Evolutionary conservation across 64 coral and sea anemone species (phyloP).

Genomic region (Dendrophyllia cribrosa): DNA sequence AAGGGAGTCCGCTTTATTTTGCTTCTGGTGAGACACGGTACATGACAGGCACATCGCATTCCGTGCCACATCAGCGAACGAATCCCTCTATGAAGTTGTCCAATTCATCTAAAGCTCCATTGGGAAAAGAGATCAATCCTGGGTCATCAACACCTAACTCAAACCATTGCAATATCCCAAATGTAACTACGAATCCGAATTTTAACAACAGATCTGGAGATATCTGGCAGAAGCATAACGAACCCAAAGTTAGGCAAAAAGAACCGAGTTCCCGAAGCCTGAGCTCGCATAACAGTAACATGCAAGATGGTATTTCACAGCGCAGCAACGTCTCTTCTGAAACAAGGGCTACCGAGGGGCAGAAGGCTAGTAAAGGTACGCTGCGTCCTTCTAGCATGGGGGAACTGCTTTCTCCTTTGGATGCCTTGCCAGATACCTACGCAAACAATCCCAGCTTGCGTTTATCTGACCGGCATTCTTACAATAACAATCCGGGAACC

Average conservation of each 20-base stretch:
- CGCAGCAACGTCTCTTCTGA: constrained; percentile 8
- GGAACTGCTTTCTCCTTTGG: constrained; percentile 48
- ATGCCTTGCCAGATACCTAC: constrained; percentile 36
- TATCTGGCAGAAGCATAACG: constrained; percentile 7
- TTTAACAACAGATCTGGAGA: constrained; percentile 3
- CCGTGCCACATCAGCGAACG: not conserved
- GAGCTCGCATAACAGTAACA: not conserved
- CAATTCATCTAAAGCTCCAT: not conserved
- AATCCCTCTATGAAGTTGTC: constrained; percentile 10
- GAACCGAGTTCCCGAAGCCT: not conserved
- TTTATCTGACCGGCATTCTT: constrained; percentile 32
- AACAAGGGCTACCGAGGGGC: not conserved
- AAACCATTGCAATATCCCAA: not conserved
- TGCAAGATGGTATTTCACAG: not conserved
- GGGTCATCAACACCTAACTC: not conserved
- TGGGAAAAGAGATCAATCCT: not conserved
- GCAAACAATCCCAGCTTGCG: constrained; percentile 33
- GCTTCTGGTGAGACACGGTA: not conserved
- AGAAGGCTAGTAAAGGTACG: constrained; percentile 30
- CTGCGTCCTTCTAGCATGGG: constrained; percentile 35
- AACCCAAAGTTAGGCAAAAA: not conserved
- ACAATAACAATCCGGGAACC: constrained; percentile 1
- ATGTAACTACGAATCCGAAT: constrained; percentile 26
- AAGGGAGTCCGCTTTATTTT: not conserved
- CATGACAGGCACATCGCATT: not conserved